Evolutionary conservation across 2,888 invertebrate genomes (phyloP).

Genomic region (Charanyca ferruginea): DNA sequence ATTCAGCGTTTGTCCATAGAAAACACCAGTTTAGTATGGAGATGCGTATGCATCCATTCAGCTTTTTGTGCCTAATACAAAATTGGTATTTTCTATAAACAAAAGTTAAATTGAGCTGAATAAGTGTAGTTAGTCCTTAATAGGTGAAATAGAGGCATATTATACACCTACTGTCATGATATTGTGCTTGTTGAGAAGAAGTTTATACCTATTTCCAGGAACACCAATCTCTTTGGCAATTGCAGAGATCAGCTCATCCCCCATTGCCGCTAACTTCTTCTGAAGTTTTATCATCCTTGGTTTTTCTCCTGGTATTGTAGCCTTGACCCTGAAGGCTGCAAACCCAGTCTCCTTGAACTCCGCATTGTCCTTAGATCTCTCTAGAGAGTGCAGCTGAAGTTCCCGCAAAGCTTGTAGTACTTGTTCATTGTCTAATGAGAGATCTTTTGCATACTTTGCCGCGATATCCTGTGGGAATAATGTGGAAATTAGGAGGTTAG

Average conservation of each 20-base stretch:
- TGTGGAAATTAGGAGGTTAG: too few species aligned
- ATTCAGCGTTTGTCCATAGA: too few species aligned
- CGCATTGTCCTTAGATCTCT: slow-evolving; percentile 93
- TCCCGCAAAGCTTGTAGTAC: slow-evolving; percentile 91
- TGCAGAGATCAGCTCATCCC: slow-evolving; percentile 89
- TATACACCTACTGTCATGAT: neutral
- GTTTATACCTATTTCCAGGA: slow-evolving; percentile 64
- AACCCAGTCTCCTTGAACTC: slow-evolving; percentile 93
- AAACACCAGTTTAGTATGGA: too few species aligned
- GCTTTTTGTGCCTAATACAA: too few species aligned
- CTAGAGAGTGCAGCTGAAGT: slow-evolving; percentile 93
- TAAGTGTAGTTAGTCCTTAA: too few species aligned
- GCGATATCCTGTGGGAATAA: slow-evolving; percentile 91
- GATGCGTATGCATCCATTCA: too few species aligned
- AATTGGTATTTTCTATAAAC: too few species aligned
- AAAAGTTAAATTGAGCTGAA: too few species aligned
- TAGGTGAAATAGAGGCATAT: too few species aligned
- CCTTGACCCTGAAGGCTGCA: slow-evolving; percentile 94
- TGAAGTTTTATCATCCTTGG: slow-evolving; percentile 89
- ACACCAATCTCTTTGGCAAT: slow-evolving; percentile 88
- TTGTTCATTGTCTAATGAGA: slow-evolving; percentile 88
- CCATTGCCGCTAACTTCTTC: slow-evolving; percentile 88
- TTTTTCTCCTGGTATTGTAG: slow-evolving; percentile 89
- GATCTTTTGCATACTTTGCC: slow-evolving; percentile 88
- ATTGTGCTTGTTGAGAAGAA: neutral